Evolutionary conservation across 1,140 invertebrate genomes (phyloP).

Genomic region (Aphis gossypii): DNA sequence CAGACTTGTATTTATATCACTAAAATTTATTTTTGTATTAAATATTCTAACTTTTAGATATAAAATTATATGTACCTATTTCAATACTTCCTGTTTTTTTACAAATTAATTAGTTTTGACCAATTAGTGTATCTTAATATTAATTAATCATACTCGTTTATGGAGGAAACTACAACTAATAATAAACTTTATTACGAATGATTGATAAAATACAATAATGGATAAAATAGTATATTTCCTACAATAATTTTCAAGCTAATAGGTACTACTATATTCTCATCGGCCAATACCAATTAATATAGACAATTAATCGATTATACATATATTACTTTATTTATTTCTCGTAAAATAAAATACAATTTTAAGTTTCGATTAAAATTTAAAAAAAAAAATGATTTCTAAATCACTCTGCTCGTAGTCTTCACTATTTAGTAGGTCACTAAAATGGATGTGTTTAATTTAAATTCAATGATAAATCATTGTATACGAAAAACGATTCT

Average conservation of each 20-base stretch:
- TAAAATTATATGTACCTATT: neutral
- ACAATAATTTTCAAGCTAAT: neutral
- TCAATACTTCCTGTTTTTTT: neutral
- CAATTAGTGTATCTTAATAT: neutral
- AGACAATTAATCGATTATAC: neutral
- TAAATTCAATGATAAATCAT: neutral
- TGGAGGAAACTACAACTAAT: neutral
- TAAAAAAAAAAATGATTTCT: no score
- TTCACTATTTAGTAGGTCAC: neutral
- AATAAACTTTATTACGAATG: neutral
- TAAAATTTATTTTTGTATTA: neutral
- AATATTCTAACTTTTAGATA: neutral
- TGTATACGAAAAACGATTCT: constrained; percentile 1
- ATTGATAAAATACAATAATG: neutral
- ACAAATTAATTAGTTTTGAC: neutral
- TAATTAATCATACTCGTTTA: neutral
- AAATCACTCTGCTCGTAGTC: neutral
- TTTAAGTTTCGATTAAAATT: no score
- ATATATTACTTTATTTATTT: neutral
- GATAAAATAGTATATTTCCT: neutral
- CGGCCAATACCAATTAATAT: neutral
- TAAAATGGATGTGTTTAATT: neutral
- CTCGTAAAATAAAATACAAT: neutral
- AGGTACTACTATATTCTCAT: neutral
- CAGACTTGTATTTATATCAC: neutral